Evolutionary conservation across 2,888 invertebrate genomes (phyloP).

Genomic region (Dichetophora obliterata): DNA sequence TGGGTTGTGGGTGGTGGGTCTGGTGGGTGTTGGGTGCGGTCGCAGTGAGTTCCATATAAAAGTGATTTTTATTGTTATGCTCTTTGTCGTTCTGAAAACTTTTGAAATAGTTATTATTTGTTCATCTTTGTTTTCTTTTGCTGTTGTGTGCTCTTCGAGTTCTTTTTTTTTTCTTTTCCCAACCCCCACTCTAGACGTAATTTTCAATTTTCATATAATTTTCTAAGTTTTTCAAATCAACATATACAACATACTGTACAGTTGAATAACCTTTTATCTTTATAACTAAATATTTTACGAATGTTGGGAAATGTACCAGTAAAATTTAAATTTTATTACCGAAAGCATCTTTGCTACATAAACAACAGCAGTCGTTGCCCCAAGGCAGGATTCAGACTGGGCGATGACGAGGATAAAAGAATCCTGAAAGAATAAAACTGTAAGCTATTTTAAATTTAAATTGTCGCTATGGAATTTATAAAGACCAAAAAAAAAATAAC

Average conservation of each 20-base stretch:
- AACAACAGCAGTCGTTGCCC: too few relatives aligned
- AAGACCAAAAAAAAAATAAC: too few relatives aligned
- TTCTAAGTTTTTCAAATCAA: background rate
- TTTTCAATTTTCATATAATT: background rate
- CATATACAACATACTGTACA: background rate
- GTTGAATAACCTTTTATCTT: background rate
- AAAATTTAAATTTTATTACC: too few relatives aligned
- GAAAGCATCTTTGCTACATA: too few relatives aligned
- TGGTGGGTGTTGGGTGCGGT: background rate
- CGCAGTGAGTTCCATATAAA: conserved; percentile 2
- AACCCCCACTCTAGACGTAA: too few relatives aligned
- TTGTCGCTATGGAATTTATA: too few relatives aligned
- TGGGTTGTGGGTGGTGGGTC: background rate
- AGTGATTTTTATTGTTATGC: conserved; percentile 16
- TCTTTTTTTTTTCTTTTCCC: background rate
- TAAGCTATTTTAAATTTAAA: too few relatives aligned
- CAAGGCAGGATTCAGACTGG: too few relatives aligned
- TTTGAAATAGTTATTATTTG: conserved; percentile 5
- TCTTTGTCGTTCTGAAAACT: conserved; percentile 15
- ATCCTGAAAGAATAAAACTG: too few relatives aligned
- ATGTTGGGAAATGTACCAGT: too few relatives aligned
- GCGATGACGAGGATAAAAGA: too few relatives aligned
- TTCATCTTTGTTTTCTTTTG: background rate
- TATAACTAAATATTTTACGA: too few relatives aligned
- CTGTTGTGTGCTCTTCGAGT: background rate